A percentile compares a stretch with the other conserved stretches of the same genome.
Conservation (phyloP, 2,797 vertebrate genomes). For the Leptodactylus fallax region DNA sequence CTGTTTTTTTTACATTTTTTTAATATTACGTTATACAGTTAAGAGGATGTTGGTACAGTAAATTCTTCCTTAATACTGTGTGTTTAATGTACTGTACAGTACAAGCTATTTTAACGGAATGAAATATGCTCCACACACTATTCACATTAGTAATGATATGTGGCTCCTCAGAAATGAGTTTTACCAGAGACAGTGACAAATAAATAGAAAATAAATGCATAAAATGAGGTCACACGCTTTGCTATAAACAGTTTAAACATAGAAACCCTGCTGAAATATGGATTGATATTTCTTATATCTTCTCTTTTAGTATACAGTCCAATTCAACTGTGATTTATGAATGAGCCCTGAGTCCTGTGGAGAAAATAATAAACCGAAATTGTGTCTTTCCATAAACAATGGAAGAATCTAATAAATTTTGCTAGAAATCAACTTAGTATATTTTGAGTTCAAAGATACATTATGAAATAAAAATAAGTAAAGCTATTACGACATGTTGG, state of each 20-base stretch:
- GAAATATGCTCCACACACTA: too few relatives aligned
- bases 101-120: too few relatives aligned
- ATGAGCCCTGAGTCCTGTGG: background rate
- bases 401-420: background rate
- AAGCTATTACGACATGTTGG: background rate
- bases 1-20: too few relatives aligned
- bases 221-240: background rate
- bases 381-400: background rate
- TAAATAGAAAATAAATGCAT: background rate
- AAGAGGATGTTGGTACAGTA: too few relatives aligned
- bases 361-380: slow-evolving; percentile 11
- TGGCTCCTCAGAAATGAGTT: too few relatives aligned
- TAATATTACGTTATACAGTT: too few relatives aligned
- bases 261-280: background rate
- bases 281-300: background rate
- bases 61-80: too few relatives aligned
- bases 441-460: background rate
- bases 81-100: too few relatives aligned
- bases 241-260: background rate
- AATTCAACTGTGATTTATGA: background rate
- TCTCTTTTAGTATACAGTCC: background rate
- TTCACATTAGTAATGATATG: too few relatives aligned
- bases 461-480: background rate
- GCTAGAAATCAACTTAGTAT: background rate
- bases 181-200: background rate